Conservation (phyloP, 1,140 invertebrate genomes). For the Philopotamus ludificatus region DNA sequence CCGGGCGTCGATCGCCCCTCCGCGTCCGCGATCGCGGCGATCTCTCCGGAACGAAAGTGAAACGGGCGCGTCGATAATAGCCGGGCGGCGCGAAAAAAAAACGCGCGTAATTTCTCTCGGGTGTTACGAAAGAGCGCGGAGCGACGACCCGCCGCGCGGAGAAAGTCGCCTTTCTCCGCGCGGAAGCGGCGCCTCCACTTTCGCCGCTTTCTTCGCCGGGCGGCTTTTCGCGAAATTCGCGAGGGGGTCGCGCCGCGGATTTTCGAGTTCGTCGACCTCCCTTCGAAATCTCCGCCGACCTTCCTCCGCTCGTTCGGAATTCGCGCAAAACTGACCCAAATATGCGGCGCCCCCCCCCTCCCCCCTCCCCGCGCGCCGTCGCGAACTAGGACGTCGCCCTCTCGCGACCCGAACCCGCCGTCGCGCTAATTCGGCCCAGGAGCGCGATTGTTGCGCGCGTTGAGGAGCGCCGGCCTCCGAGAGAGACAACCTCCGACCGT, state of each 20-base stretch:
- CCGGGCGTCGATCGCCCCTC: neutral
- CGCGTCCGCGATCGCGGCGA: neutral
- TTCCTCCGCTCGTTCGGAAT: constrained; percentile 18
- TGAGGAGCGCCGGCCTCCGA: too few species aligned
- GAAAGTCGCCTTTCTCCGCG: constrained; percentile 40
- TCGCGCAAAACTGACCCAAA: constrained; percentile 35
- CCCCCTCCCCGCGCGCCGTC: constrained; percentile 19
- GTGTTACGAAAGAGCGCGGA: constrained; percentile 35
- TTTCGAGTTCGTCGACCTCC: neutral
- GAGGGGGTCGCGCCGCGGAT: constrained; percentile 3
- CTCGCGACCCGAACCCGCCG: constrained; percentile 10
- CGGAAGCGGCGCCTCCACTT: constrained; percentile 36
- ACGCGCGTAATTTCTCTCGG: constrained; percentile 35
- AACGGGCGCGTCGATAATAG: constrained; percentile 14
- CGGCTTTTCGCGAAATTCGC: neutral
- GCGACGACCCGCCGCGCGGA: constrained; percentile 18
- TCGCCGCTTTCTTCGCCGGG: constrained; percentile 37
- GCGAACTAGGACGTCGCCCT: constrained; percentile 17
- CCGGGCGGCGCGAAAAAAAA: constrained; percentile 9
- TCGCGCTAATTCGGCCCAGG: constrained; percentile 12
- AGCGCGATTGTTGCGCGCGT: neutral
- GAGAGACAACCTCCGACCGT: constrained; percentile 35
- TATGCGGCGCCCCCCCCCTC: neutral
- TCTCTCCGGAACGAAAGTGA: constrained; percentile 22
- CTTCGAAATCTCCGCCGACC: neutral